These are phyloP conservation scores for Epirrhoe alternata DNA, from an alignment of 2,888 invertebrate species.

Conservation along the genomic window DNA sequence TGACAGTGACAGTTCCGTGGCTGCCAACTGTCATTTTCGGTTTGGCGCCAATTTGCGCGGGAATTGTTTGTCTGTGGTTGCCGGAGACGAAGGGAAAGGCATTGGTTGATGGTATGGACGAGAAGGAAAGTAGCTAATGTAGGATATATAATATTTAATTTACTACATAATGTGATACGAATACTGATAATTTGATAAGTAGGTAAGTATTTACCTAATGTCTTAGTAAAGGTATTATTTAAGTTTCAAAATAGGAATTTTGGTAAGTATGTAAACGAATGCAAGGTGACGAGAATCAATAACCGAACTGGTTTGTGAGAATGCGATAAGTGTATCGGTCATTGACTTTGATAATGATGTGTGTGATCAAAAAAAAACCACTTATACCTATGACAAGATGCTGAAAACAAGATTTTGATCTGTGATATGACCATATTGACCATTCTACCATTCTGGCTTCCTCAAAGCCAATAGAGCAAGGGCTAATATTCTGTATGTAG, in stretches of 20 bases:
- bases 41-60: conserved; percentile 86
- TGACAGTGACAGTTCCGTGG: conserved; percentile 82
- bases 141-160: too few species aligned
- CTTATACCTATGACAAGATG: neutral
- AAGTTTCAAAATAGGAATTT: too few species aligned
- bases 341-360: neutral
- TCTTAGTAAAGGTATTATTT: too few species aligned
- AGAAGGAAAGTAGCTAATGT: conserved; percentile 10
- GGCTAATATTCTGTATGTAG: too few species aligned
- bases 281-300: neutral
- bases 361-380: neutral
- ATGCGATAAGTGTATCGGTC: neutral
- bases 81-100: conserved; percentile 91
- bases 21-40: conserved; percentile 91
- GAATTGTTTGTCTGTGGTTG: conserved; percentile 86
- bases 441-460: too few species aligned
- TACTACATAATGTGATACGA: too few species aligned
- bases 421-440: too few species aligned
- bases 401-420: neutral
- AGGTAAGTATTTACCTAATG: too few species aligned
- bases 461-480: too few species aligned
- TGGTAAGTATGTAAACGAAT: too few species aligned
- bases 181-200: neutral
- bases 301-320: neutral
- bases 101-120: conserved; percentile 90